phyloP scores from a whole-genome alignment of 2,113 vertebrate species.

The Probosciger aterrimus region DNA sequence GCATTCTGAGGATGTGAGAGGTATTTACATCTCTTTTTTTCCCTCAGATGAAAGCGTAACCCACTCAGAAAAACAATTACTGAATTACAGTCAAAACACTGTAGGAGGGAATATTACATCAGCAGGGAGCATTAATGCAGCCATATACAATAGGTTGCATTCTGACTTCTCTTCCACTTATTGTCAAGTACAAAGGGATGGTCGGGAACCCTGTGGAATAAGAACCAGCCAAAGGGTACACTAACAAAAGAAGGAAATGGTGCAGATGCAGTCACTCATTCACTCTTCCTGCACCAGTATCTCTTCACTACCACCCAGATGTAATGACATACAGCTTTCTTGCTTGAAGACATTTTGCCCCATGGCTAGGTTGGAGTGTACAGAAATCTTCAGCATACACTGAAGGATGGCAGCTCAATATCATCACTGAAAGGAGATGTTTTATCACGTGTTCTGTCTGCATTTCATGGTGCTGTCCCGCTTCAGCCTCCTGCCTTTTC shows the following conservation, averaged over 20 bases:
- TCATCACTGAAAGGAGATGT: neutral
- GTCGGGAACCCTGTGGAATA: neutral
- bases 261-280: neutral
- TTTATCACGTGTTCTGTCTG: neutral
- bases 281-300: neutral
- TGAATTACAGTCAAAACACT: conserved; percentile 27
- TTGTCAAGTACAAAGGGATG: conserved; percentile 3
- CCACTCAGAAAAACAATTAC: conserved; percentile 40
- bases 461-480: neutral
- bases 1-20: neutral
- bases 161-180: conserved; percentile 23
- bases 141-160: neutral
- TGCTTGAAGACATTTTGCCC: neutral
- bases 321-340: neutral
- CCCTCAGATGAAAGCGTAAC: neutral
- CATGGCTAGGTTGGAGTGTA: neutral
- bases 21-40: neutral
- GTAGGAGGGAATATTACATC: conserved; percentile 32
- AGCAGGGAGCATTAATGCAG: neutral
- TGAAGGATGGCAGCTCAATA: neutral
- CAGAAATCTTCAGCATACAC: neutral
- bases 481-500: neutral
- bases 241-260: conserved; percentile 11
- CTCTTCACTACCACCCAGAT: neutral
- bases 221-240: neutral